These are phyloP conservation scores for Drosophila subquinaria DNA, from an alignment of 2,888 invertebrate genomes.

Conservation along the genomic window DNA sequence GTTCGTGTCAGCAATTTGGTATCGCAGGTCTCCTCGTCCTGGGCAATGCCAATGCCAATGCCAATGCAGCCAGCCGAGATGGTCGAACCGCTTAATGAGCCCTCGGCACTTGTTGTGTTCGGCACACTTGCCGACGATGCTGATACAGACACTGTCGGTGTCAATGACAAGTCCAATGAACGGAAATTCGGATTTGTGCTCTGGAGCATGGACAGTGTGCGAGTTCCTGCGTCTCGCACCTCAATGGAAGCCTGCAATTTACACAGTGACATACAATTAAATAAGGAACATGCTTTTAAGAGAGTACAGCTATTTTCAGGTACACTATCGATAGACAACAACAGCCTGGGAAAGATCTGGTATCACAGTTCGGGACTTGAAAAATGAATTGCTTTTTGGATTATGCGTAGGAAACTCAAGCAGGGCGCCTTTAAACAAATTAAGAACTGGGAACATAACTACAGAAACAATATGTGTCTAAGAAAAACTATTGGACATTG, in stretches of 20 bases:
- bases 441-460: neutral
- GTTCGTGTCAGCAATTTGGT: conserved; percentile 68
- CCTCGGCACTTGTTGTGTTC: conserved; percentile 62
- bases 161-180: conserved; percentile 78
- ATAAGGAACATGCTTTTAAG: neutral
- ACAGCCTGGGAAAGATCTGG: neutral
- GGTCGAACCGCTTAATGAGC: conserved; percentile 67
- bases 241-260: conserved; percentile 90
- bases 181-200: conserved; percentile 85
- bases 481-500: neutral
- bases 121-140: conserved; percentile 47
- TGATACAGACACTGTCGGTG: conserved; percentile 54
- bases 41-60: conserved; percentile 33
- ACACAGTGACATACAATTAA: neutral
- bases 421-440: neutral
- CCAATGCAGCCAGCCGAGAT: conserved; percentile 34
- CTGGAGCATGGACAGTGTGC: conserved; percentile 87
- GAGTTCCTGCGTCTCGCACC: conserved; percentile 90
- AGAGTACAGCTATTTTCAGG: neutral
- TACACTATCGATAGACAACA: neutral
- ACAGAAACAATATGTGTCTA: neutral
- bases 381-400: neutral
- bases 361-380: neutral
- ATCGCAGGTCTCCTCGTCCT: conserved; percentile 59
- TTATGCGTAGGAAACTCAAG: neutral